Evolutionary conservation across 2,797 vertebrate genomes (phyloP), one percentile per base, ranked within the genome.

Genomic region (Labeo calbasu): DNA sequence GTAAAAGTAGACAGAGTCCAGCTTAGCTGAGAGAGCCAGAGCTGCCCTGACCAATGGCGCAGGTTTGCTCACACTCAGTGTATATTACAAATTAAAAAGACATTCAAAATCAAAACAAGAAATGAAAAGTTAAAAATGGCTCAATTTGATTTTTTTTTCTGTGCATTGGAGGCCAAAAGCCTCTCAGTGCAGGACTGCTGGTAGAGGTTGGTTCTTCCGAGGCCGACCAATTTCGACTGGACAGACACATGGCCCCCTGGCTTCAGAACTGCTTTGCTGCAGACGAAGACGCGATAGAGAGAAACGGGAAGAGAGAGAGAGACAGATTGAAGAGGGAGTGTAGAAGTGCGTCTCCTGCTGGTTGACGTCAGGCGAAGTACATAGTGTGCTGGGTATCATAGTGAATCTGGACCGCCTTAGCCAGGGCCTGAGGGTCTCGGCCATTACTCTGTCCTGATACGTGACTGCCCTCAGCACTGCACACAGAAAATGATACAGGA

Each of bases 381-480:
- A 99, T 99, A 48, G 98, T 99, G 91, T 99, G 98, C 93, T 99
- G 98, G 85, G 98, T 99, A 85, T 99, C 98, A 11, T 99, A 99
- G 95, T 99, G 98, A 94, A 99, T 99, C 94, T 99, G 98, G 80
- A 99, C 98, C 0, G 98, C 98, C 93, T 99, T 99, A 78, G 98
- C 98, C 93, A 99, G 93, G 3, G 98, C 98, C 92, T 96, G 98
- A 36, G 98, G 98, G 87, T 99, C 98, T 43, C 98, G 96, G 82
- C 98, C 98, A 0, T 99, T 99, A 92, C 98, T 99, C 94, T 99
- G 98, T 90, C 98, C 98, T n/a, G 98, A 99, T 84, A 99, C 97
- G 0, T 99, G 98, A 94, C 98, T 99, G 92, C 98, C 98, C 91
- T 99, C 98, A 32, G 98, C 98, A 21, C 98, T 99, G 95, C 1